A percentile compares a stretch with the other conserved stretches of the same genome.
phyloP scores from a whole-genome alignment of 2,797 vertebrate genomes.

The Leuciscus waleckii region DNA sequence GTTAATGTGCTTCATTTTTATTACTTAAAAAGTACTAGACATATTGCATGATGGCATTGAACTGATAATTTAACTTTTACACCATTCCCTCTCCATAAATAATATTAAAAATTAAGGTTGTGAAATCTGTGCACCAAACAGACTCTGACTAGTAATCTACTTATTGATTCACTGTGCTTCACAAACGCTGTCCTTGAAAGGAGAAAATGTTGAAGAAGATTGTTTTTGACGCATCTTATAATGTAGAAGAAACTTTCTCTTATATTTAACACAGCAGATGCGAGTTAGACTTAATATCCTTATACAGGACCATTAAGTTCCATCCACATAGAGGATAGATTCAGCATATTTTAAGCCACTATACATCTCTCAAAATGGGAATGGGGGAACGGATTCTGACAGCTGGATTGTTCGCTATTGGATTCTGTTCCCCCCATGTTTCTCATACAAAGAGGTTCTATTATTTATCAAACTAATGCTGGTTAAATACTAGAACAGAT shows the following conservation, averaged over 20 bases:
- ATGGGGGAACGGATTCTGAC: no score
- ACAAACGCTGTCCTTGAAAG: constrained; percentile 16
- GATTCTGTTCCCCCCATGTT: no score
- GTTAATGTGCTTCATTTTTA: background rate
- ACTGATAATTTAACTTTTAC: background rate
- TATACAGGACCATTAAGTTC: constrained; percentile 4
- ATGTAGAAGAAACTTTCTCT: background rate
- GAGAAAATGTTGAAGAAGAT: constrained; percentile 22
- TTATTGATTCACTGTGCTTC: constrained; percentile 48
- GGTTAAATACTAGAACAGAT: no score
- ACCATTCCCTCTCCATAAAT: background rate
- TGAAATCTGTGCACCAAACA: background rate
- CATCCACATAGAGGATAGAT: no score
- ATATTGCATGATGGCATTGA: background rate
- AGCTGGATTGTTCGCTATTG: no score
- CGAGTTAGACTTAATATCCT: constrained; percentile 36
- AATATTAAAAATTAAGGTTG: background rate
- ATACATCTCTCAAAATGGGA: no score
- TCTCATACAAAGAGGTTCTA: no score
- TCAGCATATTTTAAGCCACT: no score
- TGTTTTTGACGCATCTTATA: no score
- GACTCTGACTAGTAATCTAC: constrained; percentile 33
- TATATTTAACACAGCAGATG: constrained; percentile 41
- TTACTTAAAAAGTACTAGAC: background rate
- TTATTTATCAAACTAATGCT: no score